Evolutionary conservation across 2,888 invertebrate species (phyloP).

Genomic region (Dascillus cervinus): DNA sequence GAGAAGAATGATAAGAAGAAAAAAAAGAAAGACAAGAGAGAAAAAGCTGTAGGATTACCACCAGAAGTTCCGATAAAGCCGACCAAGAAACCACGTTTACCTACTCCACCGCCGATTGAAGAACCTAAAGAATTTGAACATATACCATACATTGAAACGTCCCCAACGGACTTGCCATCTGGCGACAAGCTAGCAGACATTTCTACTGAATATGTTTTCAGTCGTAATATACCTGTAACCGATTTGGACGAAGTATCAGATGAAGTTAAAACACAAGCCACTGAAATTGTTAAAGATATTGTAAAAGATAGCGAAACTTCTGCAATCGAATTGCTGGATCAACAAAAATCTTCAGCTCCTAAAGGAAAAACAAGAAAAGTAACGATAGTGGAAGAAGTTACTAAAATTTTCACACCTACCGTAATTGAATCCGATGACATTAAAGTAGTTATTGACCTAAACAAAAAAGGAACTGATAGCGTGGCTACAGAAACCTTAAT

Average conservation of each 20-base stretch:
- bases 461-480: slow-evolving; percentile 27
- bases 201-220: too few relatives aligned
- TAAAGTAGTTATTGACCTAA: slow-evolving; percentile 32
- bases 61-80: slow-evolving; percentile 24
- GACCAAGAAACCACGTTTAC: slow-evolving; percentile 33
- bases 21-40: slow-evolving; percentile 20
- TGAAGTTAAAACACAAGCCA: slow-evolving; percentile 23
- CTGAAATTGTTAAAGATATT: slow-evolving; percentile 22
- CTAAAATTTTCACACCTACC: slow-evolving; percentile 32
- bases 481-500: slow-evolving; percentile 31
- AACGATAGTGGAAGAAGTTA: slow-evolving; percentile 31
- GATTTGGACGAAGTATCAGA: slow-evolving; percentile 3
- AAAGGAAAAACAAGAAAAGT: slow-evolving; percentile 23
- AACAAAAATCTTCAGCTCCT: slow-evolving; percentile 9
- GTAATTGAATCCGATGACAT: slow-evolving; percentile 34
- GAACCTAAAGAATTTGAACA: slow-evolving; percentile 28
- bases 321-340: slow-evolving; percentile 14
- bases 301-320: slow-evolving; percentile 14
- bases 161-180: slow-evolving; percentile 19
- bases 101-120: slow-evolving; percentile 23
- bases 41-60: slow-evolving; percentile 18
- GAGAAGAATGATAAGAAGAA: slow-evolving; percentile 27
- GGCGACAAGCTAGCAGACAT: slow-evolving; percentile 5
- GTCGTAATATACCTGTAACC: slow-evolving; percentile 9
- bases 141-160: slow-evolving; percentile 35